These are phyloP conservation scores for Urocyon cinereoargenteus DNA, from an alignment of 2,797 vertebrate species.

Conservation along the genomic window DNA sequence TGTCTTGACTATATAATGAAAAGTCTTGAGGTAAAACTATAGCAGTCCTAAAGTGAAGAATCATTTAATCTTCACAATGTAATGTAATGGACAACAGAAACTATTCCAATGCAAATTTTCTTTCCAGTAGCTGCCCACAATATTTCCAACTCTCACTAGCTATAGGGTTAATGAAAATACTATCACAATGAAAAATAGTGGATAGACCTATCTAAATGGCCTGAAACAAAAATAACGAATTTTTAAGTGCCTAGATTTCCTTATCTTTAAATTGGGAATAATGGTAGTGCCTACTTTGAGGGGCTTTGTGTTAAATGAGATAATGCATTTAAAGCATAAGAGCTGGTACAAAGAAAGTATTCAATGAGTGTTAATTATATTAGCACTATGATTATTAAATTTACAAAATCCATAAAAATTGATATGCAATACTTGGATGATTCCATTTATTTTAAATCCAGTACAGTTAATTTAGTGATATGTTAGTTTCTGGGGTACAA, in stretches of 20 bases:
- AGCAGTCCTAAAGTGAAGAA: not conserved
- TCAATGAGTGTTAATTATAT: too few relatives aligned
- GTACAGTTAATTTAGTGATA: too few relatives aligned
- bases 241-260: not conserved
- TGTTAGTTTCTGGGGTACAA: not conserved
- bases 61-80: not conserved
- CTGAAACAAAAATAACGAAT: not conserved
- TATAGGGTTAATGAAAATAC: not conserved
- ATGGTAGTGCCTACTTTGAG: not conserved
- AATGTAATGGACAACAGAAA: not conserved
- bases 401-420: not conserved
- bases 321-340: not conserved
- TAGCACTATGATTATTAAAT: not conserved
- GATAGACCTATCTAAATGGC: not conserved
- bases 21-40: conserved; percentile 85
- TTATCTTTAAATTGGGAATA: not conserved
- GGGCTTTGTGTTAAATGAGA: not conserved
- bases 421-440: not conserved
- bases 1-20: conserved; percentile 86
- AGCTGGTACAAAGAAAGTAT: not conserved
- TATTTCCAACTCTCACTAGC: not conserved
- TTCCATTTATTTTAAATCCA: not conserved
- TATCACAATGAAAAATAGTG: not conserved
- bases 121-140: not conserved
- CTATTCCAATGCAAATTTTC: not conserved